Base-by-base conservation (phyloP, 2,113 vertebrate species). In the Stegostoma tigrinum region DNA sequence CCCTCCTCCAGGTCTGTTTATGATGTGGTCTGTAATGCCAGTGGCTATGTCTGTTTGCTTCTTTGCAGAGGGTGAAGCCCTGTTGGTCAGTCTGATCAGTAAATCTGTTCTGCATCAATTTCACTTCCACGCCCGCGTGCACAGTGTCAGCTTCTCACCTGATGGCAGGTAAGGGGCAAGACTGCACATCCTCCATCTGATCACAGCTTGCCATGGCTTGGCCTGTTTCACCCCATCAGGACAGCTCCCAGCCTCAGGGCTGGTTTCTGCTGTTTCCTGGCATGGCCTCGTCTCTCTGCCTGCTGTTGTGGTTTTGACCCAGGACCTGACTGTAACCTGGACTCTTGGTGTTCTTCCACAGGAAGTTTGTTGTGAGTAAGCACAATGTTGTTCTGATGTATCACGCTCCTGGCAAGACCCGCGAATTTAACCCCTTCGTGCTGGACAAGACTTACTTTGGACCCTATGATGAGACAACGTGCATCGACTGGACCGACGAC, bases 401-500 rank as follows among this genome's bases (percentile, higher is more conserved):
- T 96, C 98, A 99, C 0, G 98, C 99, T 12, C 99, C 99, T 0
- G 99, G 99, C 68, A 99, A 96, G 97, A 98, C 97, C 96, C 97
- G 98, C 2, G 98, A 99, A 96, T 99, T 98, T 96, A 99, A 99
- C 0, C 98, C 99, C 0, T 99, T 99, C 23, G 98, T 98, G 75
- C 96, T 99, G 97, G 99, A 99, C 97, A 99, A 99, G 97, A 99
- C 98, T 78, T 99, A 98, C 94, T 99, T 98, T 0, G 99, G 99
- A 2, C 99, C 99, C 0, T 99, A 99, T 0, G 99, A 99, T 64
- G 99, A 99, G 96, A 99, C 99, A 78, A 99, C 99, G 0, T 99
- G 98, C 97, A 98, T 99, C 0, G 99, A 99, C 97, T 99, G 99
- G 99, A 99, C 98, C 0, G 98, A 98, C 6, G 99, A 99, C 97